These are phyloP conservation scores for Catalaphyllia jardinei DNA, from an alignment of 64 coral and sea anemone genomes.

Conservation along the genomic window DNA sequence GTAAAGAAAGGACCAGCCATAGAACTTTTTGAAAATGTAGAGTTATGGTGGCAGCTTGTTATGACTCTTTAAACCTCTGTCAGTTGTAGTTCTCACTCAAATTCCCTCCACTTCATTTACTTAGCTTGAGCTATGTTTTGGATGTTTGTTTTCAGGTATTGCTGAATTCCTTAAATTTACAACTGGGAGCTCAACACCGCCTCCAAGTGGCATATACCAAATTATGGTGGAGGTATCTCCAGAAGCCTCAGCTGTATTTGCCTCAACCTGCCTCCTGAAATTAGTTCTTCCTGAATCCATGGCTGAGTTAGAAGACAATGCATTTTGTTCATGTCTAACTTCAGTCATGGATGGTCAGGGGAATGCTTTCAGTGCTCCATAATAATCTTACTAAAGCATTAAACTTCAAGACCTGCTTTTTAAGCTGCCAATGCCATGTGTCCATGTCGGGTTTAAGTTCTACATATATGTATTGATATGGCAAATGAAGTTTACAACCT, in stretches of 20 bases:
- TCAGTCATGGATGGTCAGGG: conserved; percentile 25
- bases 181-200: background rate
- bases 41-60: background rate
- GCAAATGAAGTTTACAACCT: background rate
- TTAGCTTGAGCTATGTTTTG: background rate
- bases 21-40: too few species aligned
- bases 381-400: background rate
- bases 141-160: too few species aligned
- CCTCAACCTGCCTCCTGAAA: conserved; percentile 23
- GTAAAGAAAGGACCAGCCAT: too few species aligned
- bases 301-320: background rate
- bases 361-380: conserved; percentile 23
- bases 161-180: conserved; percentile 10
- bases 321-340: conserved; percentile 16
- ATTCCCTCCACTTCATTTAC: background rate
- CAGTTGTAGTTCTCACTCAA: background rate
- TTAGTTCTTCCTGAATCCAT: conserved; percentile 18
- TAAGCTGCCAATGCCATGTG: background rate
- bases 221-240: conserved; percentile 7
- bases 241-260: conserved; percentile 23
- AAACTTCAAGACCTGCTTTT: too few species aligned
- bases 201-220: background rate
- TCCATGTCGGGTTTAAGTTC: background rate
- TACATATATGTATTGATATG: background rate
- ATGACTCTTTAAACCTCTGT: background rate